phyloP scores from a whole-genome alignment of 1,140 invertebrate genomes.

The Hycleus phaleratus region DNA sequence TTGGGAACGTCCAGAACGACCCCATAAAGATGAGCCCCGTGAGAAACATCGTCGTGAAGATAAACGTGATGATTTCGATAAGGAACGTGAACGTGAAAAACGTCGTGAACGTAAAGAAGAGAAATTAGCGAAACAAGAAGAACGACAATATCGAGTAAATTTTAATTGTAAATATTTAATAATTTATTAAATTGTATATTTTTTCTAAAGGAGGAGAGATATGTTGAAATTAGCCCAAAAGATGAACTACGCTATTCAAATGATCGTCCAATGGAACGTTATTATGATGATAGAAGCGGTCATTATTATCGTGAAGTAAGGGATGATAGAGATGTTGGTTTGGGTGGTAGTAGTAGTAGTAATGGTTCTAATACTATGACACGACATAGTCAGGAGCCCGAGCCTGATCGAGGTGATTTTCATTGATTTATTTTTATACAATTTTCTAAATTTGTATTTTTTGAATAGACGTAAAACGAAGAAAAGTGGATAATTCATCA shows the following conservation, averaged over 20 bases:
- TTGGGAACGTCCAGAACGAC: constrained; percentile 25
- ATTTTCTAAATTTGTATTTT: constrained; percentile 3
- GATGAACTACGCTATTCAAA: constrained; percentile 35
- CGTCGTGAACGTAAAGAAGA: constrained; percentile 35
- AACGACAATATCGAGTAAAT: constrained; percentile 39
- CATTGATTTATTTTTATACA: neutral
- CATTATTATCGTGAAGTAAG: constrained; percentile 42
- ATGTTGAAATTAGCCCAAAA: constrained; percentile 38
- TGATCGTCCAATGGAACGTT: constrained; percentile 32
- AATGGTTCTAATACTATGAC: constrained; percentile 23
- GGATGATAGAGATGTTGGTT: constrained; percentile 33
- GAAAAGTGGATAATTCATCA: constrained; percentile 65
- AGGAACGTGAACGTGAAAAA: constrained; percentile 39
- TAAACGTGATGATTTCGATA: constrained; percentile 42
- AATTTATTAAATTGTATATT: constrained; percentile 4
- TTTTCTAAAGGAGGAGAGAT: constrained; percentile 43
- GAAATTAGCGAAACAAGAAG: constrained; percentile 41
- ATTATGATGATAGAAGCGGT: constrained; percentile 36
- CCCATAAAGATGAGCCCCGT: constrained; percentile 36
- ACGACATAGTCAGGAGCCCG: constrained; percentile 36
- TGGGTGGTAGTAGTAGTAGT: constrained; percentile 18
- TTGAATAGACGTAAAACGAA: constrained; percentile 62
- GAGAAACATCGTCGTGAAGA: constrained; percentile 47
- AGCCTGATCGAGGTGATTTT: constrained; percentile 37
- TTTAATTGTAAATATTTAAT: neutral